Base-by-base conservation (phyloP, 2,888 invertebrate genomes). In the Andrena dorsata region DNA sequence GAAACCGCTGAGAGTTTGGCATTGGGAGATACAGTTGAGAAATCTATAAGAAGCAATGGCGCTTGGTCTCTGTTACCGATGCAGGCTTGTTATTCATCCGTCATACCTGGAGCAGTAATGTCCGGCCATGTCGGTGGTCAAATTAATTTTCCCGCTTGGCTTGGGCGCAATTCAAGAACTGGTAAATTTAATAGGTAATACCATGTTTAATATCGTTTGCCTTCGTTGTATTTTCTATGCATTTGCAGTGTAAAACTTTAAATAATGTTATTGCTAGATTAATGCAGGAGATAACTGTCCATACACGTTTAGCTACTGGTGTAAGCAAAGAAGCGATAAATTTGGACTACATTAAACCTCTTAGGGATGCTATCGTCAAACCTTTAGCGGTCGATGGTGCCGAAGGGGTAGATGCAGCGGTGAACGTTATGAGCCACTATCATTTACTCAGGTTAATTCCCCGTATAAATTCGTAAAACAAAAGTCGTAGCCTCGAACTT, bases 131-230 rank as follows among this genome's bases (percentile, higher is more conserved):
- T 98, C 78, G 94, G 95, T 0, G 96, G 96, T 0, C 97, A 97
- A 95, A 97, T 98, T 26, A 96, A 97, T 91, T 99, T 99, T 94
- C 99, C 99, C 2, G 95, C 96, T 53, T 99, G 99, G 99, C 96
- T 99, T 72, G 99, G 99, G 0, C 98, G 98, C 94, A 98, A 99
- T 94, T 99, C 99, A 0, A 96, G 96, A 83, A 94, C 95, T 23
- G 96, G 94, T 84, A 99, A 99, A 94, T 96, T 97, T 92, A 96
- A 96, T 28, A 96, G 96, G 97, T 98, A 93, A 92, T 94, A 47
- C 28, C 16, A 49, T 47, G 10, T 28, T 7, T 20, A 16, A 41
- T 49, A 28, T 2, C 47, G 8, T 35, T 5, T 69, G 20, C 23
- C 8, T 10, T 56, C 20, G 20, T 32, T 49, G 23, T 28, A 16